These are phyloP conservation scores for Astyanax mexicanus DNA, from an alignment of 2,797 vertebrate species.

Conservation along the genomic window DNA sequence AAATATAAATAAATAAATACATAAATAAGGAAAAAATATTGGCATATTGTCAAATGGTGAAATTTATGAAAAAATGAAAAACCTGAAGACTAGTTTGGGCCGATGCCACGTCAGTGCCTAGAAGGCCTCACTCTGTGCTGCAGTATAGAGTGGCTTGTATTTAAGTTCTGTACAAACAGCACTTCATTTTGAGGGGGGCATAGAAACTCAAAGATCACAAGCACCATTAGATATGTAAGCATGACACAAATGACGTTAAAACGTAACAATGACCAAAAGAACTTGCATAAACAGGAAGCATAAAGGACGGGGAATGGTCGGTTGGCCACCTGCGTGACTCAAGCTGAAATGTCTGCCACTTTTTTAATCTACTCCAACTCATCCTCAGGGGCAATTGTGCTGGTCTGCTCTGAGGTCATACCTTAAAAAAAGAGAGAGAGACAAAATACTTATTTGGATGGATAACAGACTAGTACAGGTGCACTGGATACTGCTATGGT, in stretches of 20 bases:
- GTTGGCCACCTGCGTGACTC: conserved; percentile 1
- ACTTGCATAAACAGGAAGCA: conserved; percentile 70
- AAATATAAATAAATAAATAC: conserved; percentile 18
- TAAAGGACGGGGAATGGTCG: conserved; percentile 55
- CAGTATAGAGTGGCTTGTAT: conserved; percentile 6
- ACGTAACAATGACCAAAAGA: conserved; percentile 57
- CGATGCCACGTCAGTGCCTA: conserved; percentile 14
- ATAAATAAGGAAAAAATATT: neutral
- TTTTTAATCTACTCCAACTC: conserved; percentile 70
- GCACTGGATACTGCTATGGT: too few species aligned
- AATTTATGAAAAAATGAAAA: neutral
- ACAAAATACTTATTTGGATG: too few species aligned
- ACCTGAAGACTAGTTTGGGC: neutral
- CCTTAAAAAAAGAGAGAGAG: conserved; percentile 61
- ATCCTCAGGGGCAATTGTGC: conserved; percentile 76
- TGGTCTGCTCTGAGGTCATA: conserved; percentile 79
- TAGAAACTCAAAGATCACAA: conserved; percentile 45
- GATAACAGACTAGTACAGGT: too few species aligned
- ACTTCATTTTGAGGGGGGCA: conserved; percentile 18
- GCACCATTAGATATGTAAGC: conserved; percentile 56
- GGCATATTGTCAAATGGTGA: neutral
- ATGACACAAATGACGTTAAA: conserved; percentile 62
- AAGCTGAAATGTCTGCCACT: neutral
- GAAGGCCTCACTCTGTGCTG: conserved; percentile 32
- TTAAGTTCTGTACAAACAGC: conserved; percentile 34